Conservation (phyloP, 2,888 invertebrate species). For the Thera britannica region DNA sequence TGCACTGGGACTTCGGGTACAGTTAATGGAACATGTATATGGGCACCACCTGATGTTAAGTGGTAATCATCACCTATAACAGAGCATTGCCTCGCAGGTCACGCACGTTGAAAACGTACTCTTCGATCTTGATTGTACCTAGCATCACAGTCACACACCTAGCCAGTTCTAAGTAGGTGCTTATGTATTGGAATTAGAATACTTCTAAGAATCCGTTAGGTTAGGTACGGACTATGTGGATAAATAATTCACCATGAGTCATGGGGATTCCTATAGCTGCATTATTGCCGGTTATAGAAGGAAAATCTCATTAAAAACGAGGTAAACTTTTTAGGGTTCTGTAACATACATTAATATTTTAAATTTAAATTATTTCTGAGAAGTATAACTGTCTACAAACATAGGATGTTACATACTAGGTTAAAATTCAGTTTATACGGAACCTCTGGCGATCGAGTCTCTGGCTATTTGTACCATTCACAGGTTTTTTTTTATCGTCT, state of each 20-base stretch:
- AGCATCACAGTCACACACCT: constrained; percentile 19
- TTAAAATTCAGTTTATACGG: too few species aligned
- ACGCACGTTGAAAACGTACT: not conserved
- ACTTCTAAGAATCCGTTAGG: constrained; percentile 12
- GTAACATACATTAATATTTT: too few species aligned
- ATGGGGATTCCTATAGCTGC: not conserved
- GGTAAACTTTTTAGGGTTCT: not conserved
- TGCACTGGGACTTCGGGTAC: too few species aligned
- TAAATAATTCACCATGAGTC: not conserved
- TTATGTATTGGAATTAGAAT: not conserved
- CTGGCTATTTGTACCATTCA: too few species aligned
- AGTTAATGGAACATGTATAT: too few species aligned
- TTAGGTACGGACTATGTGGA: not conserved
- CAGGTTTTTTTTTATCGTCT: too few species aligned
- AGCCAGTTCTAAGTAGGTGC: constrained; percentile 2
- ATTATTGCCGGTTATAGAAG: not conserved
- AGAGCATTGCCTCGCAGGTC: constrained; percentile 8
- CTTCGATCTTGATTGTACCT: not conserved
- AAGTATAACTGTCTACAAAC: too few species aligned
- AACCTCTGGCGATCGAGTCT: too few species aligned
- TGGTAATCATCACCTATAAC: too few species aligned
- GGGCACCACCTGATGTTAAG: too few species aligned
- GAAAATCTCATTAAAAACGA: not conserved
- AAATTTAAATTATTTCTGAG: too few species aligned
- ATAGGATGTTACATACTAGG: too few species aligned